phyloP scores from a whole-genome alignment of 2,797 vertebrate species.

The Mus spretus region DNA sequence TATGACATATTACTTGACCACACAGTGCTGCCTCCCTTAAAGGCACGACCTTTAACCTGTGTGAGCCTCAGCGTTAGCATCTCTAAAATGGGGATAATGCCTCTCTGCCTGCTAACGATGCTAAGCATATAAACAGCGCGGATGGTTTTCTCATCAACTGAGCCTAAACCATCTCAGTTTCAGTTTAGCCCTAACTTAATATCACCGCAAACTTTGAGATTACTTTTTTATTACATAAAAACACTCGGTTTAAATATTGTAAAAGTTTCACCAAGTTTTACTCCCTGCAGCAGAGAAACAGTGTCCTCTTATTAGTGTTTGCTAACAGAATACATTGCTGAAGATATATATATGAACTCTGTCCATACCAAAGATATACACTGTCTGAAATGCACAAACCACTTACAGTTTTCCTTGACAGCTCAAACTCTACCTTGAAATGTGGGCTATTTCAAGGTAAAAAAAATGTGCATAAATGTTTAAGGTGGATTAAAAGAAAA shows the following conservation, averaged over 20 bases:
- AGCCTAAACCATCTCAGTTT: background rate
- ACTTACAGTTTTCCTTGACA: background rate
- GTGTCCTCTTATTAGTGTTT: background rate
- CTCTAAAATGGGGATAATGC: background rate
- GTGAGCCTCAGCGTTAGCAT: background rate
- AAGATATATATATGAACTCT: background rate
- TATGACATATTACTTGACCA: background rate
- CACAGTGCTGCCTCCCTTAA: background rate
- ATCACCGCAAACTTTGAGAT: background rate
- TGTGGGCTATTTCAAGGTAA: background rate
- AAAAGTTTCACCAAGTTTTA: background rate
- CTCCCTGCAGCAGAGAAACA: background rate
- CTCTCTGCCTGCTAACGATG: background rate
- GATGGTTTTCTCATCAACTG: background rate
- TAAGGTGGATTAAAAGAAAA: background rate
- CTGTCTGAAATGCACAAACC: background rate
- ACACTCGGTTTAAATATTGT: background rate
- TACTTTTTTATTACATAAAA: background rate
- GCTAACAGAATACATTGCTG: background rate
- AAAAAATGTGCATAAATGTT: constrained; percentile 16
- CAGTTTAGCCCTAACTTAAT: background rate
- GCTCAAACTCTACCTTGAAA: background rate
- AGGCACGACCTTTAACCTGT: background rate
- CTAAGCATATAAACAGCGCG: background rate
- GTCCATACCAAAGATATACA: background rate